Evolutionary conservation across 53 echinoderm and acorn worm genomes (phyloP).

Genomic region (Arbacia lixula): DNA sequence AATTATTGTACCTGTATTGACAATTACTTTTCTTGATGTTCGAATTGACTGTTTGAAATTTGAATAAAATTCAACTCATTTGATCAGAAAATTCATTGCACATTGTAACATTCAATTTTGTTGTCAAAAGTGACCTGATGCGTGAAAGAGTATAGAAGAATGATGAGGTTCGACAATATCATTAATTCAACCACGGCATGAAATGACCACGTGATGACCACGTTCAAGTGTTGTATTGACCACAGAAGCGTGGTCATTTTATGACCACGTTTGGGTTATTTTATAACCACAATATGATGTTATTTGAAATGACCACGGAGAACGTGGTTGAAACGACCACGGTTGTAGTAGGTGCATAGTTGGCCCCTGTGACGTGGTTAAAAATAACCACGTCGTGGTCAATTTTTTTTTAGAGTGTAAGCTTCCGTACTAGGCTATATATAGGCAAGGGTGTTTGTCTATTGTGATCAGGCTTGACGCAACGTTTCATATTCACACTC

Average conservation of each 20-base stretch:
- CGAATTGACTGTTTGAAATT: slow-evolving; percentile 26
- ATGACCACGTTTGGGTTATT: slow-evolving; percentile 37
- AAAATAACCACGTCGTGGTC: slow-evolving; percentile 42
- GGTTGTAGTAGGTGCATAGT: slow-evolving; percentile 52
- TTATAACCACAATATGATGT: slow-evolving; percentile 20
- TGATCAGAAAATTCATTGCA: slow-evolving; percentile 9
- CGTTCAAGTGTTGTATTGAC: slow-evolving; percentile 22
- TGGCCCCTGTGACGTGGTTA: slow-evolving; percentile 35
- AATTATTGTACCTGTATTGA: no score
- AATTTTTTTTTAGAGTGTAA: slow-evolving; percentile 36
- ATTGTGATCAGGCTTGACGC: no score
- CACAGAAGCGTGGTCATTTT: slow-evolving; percentile 21
- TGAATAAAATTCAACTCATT: slow-evolving; percentile 20
- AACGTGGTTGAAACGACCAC: slow-evolving; percentile 21
- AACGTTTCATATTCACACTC: no score
- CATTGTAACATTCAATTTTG: neutral
- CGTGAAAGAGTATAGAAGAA: slow-evolving; percentile 16
- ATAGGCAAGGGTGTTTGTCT: no score
- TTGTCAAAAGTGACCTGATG: slow-evolving; percentile 21
- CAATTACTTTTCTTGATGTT: slow-evolving; percentile 21
- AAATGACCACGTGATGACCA: slow-evolving; percentile 38
- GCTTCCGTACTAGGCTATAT: no score
- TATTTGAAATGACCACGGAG: slow-evolving; percentile 31
- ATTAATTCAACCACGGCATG: slow-evolving; percentile 39
- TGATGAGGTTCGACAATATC: slow-evolving; percentile 28